Evolutionary conservation across 2,113 vertebrate genomes (phyloP).

Genomic region (Neopipo cinnamomea): DNA sequence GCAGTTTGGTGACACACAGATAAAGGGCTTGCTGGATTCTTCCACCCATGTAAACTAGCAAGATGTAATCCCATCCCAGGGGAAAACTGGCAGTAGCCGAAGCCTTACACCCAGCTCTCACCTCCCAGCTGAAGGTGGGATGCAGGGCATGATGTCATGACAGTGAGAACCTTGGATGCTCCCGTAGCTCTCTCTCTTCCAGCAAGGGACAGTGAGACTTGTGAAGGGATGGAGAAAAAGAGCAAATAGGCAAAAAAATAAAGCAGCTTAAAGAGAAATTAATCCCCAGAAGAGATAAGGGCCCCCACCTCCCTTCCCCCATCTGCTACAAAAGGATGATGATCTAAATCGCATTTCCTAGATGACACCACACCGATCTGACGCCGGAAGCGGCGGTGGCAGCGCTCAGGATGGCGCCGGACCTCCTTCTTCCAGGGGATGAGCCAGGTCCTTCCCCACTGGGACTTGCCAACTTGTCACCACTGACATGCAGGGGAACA

Average conservation of each 20-base stretch:
- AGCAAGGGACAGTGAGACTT: neutral
- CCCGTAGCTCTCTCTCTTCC: neutral
- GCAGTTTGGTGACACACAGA: neutral
- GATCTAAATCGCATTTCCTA: slow-evolving; percentile 54
- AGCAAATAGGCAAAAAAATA: neutral
- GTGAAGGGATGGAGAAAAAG: neutral
- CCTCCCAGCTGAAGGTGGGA: neutral
- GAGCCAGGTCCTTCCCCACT: neutral
- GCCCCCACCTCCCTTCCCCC: slow-evolving; percentile 32
- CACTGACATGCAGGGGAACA: neutral
- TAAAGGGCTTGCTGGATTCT: neutral
- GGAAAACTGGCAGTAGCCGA: neutral
- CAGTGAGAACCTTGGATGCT: neutral
- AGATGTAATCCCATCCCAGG: neutral
- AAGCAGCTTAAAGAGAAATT: neutral
- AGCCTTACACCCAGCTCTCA: neutral
- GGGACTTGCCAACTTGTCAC: rapidly evolving
- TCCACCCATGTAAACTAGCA: neutral
- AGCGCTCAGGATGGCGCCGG: neutral
- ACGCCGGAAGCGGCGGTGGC: neutral
- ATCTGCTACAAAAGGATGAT: neutral
- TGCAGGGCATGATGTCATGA: neutral
- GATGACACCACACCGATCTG: neutral
- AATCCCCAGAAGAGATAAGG: slow-evolving; percentile 7
- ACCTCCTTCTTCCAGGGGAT: neutral